A percentile compares a stretch with the other conserved stretches of the same genome.
Evolutionary conservation across 2,797 vertebrate genomes (phyloP).

Genomic region (Rhabdophis nuchalis): DNA sequence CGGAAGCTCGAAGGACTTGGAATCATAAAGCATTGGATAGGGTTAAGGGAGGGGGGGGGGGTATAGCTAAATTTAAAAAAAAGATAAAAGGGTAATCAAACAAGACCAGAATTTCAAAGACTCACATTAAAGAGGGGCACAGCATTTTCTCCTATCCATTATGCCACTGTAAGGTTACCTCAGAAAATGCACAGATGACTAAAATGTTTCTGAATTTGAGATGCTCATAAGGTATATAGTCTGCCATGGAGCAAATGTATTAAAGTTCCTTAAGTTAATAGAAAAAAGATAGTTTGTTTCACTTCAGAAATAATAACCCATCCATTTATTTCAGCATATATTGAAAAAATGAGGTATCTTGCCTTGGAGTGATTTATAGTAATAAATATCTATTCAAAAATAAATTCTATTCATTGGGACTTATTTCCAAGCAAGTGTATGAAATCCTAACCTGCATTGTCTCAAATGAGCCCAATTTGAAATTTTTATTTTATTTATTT

Average conservation of each 20-base stretch:
- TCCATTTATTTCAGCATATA: not conserved
- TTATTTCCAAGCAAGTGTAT: not conserved
- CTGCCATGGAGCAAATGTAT: not conserved
- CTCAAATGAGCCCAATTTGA: not conserved
- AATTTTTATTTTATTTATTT: too few relatives aligned
- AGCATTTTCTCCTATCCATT: not conserved
- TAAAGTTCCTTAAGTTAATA: not conserved
- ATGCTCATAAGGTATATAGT: not conserved
- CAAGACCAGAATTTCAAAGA: not conserved
- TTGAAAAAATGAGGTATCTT: not conserved
- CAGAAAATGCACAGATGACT: not conserved
- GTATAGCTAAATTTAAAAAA: not conserved
- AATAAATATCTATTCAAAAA: not conserved
- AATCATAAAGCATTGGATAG: not conserved
- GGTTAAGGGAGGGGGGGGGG: not conserved
- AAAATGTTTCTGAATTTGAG: not conserved
- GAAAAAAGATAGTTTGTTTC: not conserved
- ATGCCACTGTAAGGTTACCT: not conserved
- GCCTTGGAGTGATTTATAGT: not conserved
- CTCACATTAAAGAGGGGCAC: not conserved
- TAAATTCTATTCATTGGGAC: not conserved
- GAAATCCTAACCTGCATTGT: not conserved
- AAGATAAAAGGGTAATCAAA: not conserved
- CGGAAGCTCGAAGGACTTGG: not conserved
- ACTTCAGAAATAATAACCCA: not conserved